Conservation (phyloP, 2,113 vertebrate genomes). For the Eulemur rufifrons region DNA sequence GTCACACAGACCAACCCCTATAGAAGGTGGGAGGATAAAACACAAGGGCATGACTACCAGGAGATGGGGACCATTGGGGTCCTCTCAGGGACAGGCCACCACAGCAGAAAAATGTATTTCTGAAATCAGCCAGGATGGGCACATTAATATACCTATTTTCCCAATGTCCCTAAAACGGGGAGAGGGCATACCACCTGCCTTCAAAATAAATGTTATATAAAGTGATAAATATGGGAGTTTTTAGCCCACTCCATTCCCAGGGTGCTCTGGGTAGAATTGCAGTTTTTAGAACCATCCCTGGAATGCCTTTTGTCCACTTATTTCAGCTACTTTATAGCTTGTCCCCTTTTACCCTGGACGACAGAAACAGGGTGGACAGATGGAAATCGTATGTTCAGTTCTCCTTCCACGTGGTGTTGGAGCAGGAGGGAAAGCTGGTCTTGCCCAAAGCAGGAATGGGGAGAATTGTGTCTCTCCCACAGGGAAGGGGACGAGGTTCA, state of each 20-base stretch:
- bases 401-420: background rate
- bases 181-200: background rate
- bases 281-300: background rate
- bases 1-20: background rate
- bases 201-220: background rate
- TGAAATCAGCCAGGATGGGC: background rate
- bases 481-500: background rate
- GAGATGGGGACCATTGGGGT: too few species aligned
- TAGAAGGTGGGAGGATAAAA: too few species aligned
- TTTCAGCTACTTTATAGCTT: background rate
- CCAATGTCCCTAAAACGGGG: background rate
- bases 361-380: background rate
- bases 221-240: background rate
- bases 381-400: background rate
- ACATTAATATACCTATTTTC: background rate
- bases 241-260: background rate
- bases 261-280: background rate
- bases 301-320: background rate
- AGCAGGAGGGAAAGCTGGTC: too few species aligned
- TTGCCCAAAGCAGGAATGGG: rapidly evolving
- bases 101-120: background rate
- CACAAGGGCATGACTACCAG: background rate
- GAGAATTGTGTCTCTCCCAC: background rate
- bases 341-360: background rate
- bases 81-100: background rate